Evolutionary conservation across 2,888 invertebrate genomes (phyloP), one percentile per base, ranked within the genome.

Genomic region (Priapulus caudatus): DNA sequence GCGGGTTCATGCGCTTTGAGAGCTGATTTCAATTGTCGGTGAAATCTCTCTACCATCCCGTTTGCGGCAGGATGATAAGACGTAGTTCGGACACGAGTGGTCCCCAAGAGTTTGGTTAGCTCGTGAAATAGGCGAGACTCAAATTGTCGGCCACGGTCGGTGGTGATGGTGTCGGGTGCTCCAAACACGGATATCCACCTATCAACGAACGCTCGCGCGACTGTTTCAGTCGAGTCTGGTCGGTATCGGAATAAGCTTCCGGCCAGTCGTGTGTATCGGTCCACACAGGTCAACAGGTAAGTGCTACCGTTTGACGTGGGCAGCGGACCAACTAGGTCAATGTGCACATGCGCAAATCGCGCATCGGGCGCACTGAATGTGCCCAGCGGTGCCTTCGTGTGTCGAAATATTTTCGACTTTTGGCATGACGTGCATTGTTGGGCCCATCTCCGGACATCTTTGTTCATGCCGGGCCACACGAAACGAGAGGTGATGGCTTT

Each of bases 271-370:
- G 58, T 58, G 53, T 59, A 55, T 0, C 66, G 23, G 52, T 67
- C 66, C 1, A 68, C 56, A 16, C 45, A 43, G 4, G 64, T 66
- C 5, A 63, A 43, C 5, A 56, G 56, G 52, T 62, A 62, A 2
- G 23, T 22, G 23, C 16, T 51, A 4, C 58, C 58, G 10, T 50
- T 43, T 1, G 62, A 62, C 1, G 52, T 4, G 16, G 71, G 68
- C 5, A 73, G 54, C 0, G 72, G 72, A 1, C 71, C 71, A 1
- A 75, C 64, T 3, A 75, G 58, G 58, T 74, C 71, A 2, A 74
- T 61, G 58, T 74, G 71, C 3, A 73, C 60, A 52, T 71, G 69
- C 2, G 60, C 54, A 57, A 74, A 72, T 20, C 70, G 58, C 4
- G 46, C 49, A 18, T 57, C 56, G 1, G 64, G 60, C 3, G 51